phyloP scores from a whole-genome alignment of 2,888 invertebrate genomes.

The Mystacides longicornis region DNA sequence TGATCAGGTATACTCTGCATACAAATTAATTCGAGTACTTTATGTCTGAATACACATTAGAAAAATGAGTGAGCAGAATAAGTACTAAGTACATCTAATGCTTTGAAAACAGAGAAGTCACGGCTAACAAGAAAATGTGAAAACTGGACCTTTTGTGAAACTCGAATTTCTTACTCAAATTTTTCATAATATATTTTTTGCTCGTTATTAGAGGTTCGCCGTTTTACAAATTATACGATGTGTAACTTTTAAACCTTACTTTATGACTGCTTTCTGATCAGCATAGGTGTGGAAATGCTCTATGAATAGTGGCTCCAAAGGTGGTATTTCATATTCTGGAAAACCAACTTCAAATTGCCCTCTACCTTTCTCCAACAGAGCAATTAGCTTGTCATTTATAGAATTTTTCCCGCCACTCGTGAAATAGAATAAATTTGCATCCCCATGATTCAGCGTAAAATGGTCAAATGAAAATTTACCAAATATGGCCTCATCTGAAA shows the following conservation, averaged over 20 bases:
- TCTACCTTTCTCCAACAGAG: slow-evolving; percentile 18
- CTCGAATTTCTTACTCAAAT: too few relatives aligned
- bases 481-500: slow-evolving; percentile 5
- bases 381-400: slow-evolving; percentile 21
- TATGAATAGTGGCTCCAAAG: slow-evolving; percentile 19
- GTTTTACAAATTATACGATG: too few relatives aligned
- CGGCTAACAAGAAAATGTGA: too few relatives aligned
- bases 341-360: slow-evolving; percentile 20
- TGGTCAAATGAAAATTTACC: neutral
- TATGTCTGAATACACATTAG: too few relatives aligned
- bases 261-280: neutral
- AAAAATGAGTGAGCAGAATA: too few relatives aligned
- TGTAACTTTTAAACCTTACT: slow-evolving; percentile 1
- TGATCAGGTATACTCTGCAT: too few relatives aligned
- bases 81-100: too few relatives aligned
- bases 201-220: too few relatives aligned
- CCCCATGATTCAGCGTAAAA: neutral
- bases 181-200: too few relatives aligned
- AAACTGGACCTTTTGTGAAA: too few relatives aligned
- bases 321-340: slow-evolving; percentile 19
- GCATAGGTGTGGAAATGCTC: neutral
- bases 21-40: too few relatives aligned
- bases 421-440: neutral
- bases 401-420: neutral
- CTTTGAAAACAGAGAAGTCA: too few relatives aligned